Percentiles rank a stretch among this genome's conserved stretches.
phyloP scores from a whole-genome alignment of 2,888 invertebrate genomes.

The Ectemnius lituratus region DNA sequence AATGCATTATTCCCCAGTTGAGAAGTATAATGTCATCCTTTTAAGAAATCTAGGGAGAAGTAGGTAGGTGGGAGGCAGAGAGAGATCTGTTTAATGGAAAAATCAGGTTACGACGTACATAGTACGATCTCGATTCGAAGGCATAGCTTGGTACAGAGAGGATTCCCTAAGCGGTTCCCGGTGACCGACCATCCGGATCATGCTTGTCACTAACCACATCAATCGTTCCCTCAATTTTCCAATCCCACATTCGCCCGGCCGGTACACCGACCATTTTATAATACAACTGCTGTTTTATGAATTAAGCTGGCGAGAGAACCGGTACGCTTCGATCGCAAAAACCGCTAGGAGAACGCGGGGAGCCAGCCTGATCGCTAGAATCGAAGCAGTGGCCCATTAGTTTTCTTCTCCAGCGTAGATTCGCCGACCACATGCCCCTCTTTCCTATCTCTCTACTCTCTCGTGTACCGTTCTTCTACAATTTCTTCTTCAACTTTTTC shows the following conservation, averaged over 20 bases:
- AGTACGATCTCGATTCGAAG: background rate
- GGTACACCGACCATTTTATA: constrained; percentile 19
- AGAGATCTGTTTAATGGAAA: background rate
- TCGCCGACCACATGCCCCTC: constrained; percentile 47
- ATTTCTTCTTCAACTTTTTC: constrained; percentile 6
- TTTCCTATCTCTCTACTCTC: constrained; percentile 29
- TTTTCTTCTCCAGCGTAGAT: constrained; percentile 51
- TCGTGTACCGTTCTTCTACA: constrained; percentile 37
- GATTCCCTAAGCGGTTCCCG: constrained; percentile 24
- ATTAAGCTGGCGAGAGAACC: constrained; percentile 36
- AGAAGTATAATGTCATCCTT: background rate
- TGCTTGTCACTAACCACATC: constrained; percentile 28
- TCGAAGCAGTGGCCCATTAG: constrained; percentile 42
- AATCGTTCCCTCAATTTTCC: constrained; percentile 27
- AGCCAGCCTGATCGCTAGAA: constrained; percentile 37
- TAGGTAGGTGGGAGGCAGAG: background rate
- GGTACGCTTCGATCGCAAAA: constrained; percentile 31
- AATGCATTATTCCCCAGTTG: background rate
- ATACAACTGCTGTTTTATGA: constrained; percentile 5
- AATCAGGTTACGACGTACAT: background rate
- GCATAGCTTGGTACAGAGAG: too few species aligned
- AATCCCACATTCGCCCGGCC: constrained; percentile 20
- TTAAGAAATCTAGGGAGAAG: too few species aligned
- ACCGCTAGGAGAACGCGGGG: constrained; percentile 36
- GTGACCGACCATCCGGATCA: constrained; percentile 26